These are phyloP conservation scores for Pholis gunnellus DNA, from an alignment of 2,113 vertebrate species.

Conservation along the genomic window DNA sequence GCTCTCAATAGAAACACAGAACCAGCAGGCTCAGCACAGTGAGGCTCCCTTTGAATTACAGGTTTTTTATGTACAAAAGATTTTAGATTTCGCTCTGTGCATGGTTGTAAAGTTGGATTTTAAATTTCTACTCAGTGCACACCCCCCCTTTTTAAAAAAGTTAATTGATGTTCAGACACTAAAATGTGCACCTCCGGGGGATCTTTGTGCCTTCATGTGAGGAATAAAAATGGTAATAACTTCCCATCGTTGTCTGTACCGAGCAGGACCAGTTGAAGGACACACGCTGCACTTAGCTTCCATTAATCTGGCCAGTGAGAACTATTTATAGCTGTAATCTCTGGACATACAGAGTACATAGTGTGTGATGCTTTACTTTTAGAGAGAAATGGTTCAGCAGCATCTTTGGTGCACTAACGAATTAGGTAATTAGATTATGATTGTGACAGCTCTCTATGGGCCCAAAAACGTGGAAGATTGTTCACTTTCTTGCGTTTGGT, in stretches of 20 bases:
- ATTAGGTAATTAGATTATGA: background rate
- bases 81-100: background rate
- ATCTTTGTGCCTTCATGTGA: background rate
- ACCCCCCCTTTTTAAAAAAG: background rate
- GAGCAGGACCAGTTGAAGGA: background rate
- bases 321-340: background rate
- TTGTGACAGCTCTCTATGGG: background rate
- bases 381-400: background rate
- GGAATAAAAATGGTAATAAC: background rate
- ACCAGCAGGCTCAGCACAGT: constrained; percentile 25
- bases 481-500: too few species aligned
- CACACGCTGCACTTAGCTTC: background rate
- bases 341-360: background rate
- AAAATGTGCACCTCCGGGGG: background rate
- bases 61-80: constrained; percentile 17
- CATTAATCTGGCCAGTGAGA: background rate
- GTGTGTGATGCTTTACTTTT: background rate
- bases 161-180: background rate
- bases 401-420: background rate
- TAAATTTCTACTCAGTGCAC: background rate
- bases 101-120: background rate
- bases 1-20: constrained; percentile 48
- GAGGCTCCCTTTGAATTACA: constrained; percentile 7
- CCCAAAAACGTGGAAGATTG: background rate
- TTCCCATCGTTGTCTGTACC: background rate